A percentile compares a stretch with the other conserved stretches of the same genome.
Conservation (phyloP, 2,888 invertebrate genomes). For the Dendrolimus pini region DNA sequence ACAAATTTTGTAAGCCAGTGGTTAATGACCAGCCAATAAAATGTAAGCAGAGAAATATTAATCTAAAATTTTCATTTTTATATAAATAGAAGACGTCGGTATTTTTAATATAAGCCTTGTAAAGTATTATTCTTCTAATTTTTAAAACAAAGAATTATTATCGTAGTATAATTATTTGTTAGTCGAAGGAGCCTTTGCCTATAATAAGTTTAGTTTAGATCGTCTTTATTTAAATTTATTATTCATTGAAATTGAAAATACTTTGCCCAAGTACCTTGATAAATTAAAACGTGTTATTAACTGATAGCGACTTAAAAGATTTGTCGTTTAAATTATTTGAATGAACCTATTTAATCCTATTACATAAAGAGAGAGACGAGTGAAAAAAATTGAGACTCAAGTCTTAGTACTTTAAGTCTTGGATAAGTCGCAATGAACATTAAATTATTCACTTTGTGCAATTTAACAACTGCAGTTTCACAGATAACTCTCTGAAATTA, state of each 20-base stretch:
- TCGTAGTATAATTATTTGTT: no score
- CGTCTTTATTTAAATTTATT: not conserved
- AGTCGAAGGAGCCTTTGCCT: not conserved
- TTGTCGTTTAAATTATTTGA: slow-evolving; percentile 4
- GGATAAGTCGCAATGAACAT: slow-evolving; percentile 38
- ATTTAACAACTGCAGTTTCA: slow-evolving; percentile 48
- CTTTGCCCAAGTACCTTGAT: not conserved
- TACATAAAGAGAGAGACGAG: slow-evolving; percentile 10
- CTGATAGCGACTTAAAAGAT: slow-evolving; percentile 1
- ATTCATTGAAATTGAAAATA: not conserved
- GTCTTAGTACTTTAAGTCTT: slow-evolving; percentile 37
- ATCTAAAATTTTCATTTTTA: no score
- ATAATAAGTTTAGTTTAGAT: not conserved
- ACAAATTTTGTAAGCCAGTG: no score
- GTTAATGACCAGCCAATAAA: no score
- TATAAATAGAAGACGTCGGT: no score
- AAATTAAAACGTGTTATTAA: not conserved
- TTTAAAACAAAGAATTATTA: no score
- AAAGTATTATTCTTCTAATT: no score
- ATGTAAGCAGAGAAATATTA: no score
- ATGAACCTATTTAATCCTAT: slow-evolving; percentile 16
- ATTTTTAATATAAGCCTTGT: no score
- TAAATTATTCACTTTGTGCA: slow-evolving; percentile 58
- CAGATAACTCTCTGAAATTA: slow-evolving; percentile 37
- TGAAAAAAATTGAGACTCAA: slow-evolving; percentile 27